phyloP scores from a whole-genome alignment of 2,113 vertebrate species.

The Syngnathus typhle region DNA sequence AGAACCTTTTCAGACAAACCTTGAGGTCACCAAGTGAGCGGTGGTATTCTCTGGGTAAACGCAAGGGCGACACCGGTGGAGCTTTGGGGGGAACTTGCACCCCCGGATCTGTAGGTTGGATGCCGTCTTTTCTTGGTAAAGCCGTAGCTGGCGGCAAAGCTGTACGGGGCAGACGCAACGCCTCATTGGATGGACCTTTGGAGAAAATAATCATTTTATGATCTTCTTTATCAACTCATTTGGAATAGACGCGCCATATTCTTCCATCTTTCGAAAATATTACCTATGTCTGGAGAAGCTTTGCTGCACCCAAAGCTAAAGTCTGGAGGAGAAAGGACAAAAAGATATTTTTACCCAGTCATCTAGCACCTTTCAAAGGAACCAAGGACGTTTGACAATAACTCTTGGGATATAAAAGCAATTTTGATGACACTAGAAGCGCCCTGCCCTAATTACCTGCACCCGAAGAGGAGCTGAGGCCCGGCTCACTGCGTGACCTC shows the following conservation, averaged over 20 bases:
- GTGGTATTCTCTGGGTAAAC: conserved; percentile 74
- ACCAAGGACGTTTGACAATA: neutral
- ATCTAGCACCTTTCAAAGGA: neutral
- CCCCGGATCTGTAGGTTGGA: conserved; percentile 47
- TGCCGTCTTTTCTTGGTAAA: conserved; percentile 64
- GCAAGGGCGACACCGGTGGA: conserved; percentile 61
- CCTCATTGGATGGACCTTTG: conserved; percentile 78
- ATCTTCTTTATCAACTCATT: neutral
- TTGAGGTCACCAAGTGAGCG: conserved; percentile 92
- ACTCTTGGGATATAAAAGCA: neutral
- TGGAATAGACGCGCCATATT: neutral
- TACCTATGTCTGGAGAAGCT: conserved; percentile 81
- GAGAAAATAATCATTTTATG: neutral
- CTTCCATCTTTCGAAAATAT: neutral
- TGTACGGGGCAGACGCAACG: conserved; percentile 68
- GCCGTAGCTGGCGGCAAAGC: conserved; percentile 49
- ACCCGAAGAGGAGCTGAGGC: conserved; percentile 64
- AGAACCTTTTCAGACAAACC: conserved; percentile 38
- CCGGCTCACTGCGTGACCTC: conserved; percentile 89
- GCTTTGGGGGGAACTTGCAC: conserved; percentile 66
- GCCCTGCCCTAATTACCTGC: conserved; percentile 62
- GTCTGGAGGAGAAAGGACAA: conserved; percentile 52
- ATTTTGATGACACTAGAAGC: neutral
- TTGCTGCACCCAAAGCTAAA: conserved; percentile 81
- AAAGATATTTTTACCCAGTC: neutral